Evolutionary conservation across 2,113 vertebrate genomes (phyloP).

Genomic region (Mormyrus iriodes): DNA sequence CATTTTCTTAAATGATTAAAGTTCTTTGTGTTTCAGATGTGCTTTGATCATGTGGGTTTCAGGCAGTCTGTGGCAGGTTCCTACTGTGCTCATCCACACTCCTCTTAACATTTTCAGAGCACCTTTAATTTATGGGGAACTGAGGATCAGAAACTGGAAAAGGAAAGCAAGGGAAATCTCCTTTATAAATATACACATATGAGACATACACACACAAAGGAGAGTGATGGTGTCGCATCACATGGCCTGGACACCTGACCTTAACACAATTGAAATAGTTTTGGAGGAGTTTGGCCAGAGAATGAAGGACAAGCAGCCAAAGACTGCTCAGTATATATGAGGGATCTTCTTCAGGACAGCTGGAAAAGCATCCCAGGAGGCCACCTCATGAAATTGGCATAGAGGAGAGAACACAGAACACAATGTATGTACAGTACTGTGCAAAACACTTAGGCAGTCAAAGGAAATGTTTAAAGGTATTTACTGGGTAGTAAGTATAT

Average conservation of each 20-base stretch:
- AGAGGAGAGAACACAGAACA: too few species aligned
- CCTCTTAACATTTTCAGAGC: neutral
- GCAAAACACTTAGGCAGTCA: neutral
- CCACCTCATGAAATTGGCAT: neutral
- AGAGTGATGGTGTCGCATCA: neutral
- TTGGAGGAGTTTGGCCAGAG: neutral
- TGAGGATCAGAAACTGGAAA: neutral
- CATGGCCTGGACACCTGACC: neutral
- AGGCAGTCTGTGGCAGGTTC: neutral
- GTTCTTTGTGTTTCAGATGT: neutral
- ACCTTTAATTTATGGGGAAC: neutral
- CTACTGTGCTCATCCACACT: neutral
- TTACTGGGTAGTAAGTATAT: neutral
- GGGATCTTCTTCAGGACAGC: neutral
- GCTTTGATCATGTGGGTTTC: neutral
- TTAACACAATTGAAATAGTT: neutral
- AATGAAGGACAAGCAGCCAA: neutral
- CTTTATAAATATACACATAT: neutral
- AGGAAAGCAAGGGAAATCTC: neutral
- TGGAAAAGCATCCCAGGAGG: neutral
- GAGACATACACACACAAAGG: neutral
- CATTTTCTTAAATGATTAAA: neutral
- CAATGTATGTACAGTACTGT: neutral
- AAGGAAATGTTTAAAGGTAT: neutral
- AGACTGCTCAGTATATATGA: neutral